phyloP scores from a whole-genome alignment of 1,140 invertebrate genomes.

The Rhagoletis zephyria region DNA sequence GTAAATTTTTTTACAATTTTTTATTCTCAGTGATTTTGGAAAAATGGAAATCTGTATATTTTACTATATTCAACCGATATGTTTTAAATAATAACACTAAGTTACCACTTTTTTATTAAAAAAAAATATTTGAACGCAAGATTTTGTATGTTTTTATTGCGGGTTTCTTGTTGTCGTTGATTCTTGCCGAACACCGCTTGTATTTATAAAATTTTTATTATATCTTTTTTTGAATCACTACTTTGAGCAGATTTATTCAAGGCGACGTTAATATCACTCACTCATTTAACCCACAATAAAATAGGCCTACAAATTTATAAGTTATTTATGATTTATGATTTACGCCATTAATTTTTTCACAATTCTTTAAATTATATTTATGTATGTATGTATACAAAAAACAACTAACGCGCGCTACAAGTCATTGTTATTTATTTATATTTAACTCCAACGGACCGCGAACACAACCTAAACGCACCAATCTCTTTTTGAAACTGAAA shows the following conservation, averaged over 20 bases:
- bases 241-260: neutral
- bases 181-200: neutral
- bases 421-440: neutral
- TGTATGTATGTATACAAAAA: neutral
- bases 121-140: too few relatives aligned
- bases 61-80: neutral
- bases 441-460: neutral
- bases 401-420: neutral
- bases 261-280: neutral
- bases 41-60: neutral
- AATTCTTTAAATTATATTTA: neutral
- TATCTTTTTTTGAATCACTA: neutral
- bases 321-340: neutral
- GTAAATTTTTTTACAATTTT: too few relatives aligned
- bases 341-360: neutral
- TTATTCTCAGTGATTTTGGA: neutral
- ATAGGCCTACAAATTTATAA: neutral
- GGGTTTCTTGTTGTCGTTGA: constrained; percentile 11
- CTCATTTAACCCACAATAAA: too few relatives aligned
- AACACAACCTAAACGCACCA: constrained; percentile 49
- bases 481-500: constrained; percentile 57
- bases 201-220: neutral
- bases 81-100: too few relatives aligned
- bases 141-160: neutral
- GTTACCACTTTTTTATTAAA: neutral